A percentile compares a stretch with the other conserved stretches of the same genome.
Evolutionary conservation across 2,113 vertebrate species (phyloP).

Genomic region (Megaceryle maxima): DNA sequence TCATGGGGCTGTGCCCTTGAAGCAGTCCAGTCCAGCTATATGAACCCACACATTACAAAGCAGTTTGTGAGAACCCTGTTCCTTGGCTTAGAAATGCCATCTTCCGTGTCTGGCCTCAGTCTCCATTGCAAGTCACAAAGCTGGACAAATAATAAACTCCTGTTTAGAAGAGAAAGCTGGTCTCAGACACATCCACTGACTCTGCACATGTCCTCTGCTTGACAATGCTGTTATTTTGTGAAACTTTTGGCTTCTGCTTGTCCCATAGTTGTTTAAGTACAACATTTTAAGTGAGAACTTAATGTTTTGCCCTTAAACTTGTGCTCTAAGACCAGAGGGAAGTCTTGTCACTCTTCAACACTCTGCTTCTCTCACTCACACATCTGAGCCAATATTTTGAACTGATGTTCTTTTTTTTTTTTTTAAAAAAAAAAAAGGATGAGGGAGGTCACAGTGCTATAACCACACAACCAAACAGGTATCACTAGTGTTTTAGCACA

Average conservation of each 20-base stretch:
- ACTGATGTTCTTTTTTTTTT: not conserved
- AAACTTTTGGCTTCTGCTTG: not conserved
- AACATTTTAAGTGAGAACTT: not conserved
- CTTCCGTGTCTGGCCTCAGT: not conserved
- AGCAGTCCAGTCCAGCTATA: not conserved
- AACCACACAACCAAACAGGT: not conserved
- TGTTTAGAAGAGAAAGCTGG: not conserved
- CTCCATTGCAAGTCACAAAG: not conserved
- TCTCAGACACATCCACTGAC: not conserved
- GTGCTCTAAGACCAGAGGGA: not conserved
- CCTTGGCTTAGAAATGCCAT: accelerated
- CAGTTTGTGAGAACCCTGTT: not conserved
- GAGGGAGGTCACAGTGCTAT: not conserved
- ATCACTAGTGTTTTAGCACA: not conserved
- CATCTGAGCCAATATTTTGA: not conserved
- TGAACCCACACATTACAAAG: not conserved
- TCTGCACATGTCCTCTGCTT: not conserved
- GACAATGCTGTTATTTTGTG: not conserved
- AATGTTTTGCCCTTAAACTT: not conserved
- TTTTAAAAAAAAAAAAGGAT: not conserved
- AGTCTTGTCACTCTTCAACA: accelerated
- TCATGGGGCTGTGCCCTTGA: not conserved
- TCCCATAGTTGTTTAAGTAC: not conserved
- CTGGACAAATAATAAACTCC: not conserved
- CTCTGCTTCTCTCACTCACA: no score